These are phyloP conservation scores for Amblyopsis hoosieri DNA, from an alignment of 2,797 vertebrate genomes.

Conservation along the genomic window DNA sequence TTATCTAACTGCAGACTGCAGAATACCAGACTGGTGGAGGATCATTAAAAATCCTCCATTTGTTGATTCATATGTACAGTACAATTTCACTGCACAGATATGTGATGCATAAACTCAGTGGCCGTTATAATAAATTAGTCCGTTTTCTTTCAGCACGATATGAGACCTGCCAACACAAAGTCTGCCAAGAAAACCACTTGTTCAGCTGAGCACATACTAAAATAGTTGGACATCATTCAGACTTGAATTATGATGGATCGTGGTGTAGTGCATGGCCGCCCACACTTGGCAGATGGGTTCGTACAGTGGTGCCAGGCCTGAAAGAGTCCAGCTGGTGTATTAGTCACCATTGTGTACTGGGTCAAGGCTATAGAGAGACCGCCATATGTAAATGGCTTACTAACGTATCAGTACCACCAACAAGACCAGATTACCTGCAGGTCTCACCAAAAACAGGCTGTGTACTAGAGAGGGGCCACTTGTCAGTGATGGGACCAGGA, in stretches of 20 bases:
- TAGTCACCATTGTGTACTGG: conserved; percentile 65
- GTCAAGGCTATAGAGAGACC: conserved; percentile 33
- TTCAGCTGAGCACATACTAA: conserved; percentile 12
- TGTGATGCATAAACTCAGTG: background rate
- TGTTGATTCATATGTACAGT: too few species aligned
- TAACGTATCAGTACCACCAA: too few species aligned
- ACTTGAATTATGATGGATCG: conserved; percentile 41
- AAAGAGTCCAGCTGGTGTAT: conserved; percentile 55
- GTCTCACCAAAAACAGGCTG: too few species aligned
- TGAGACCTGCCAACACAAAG: conserved; percentile 8
- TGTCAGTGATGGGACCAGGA: too few species aligned
- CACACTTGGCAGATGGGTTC: conserved; percentile 58
- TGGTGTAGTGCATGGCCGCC: conserved; percentile 32
- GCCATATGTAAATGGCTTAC: too few species aligned
- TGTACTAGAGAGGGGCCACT: too few species aligned
- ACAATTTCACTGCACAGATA: too few species aligned
- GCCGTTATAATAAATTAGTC: too few species aligned
- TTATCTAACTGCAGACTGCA: too few species aligned
- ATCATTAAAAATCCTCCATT: too few species aligned
- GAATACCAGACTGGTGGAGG: too few species aligned
- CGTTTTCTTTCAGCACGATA: conserved; percentile 2
- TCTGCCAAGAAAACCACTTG: conserved; percentile 19
- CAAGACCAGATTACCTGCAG: too few species aligned
- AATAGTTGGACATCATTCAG: conserved; percentile 29
- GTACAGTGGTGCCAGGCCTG: conserved; percentile 47